Percentiles rank a stretch among this genome's conserved stretches.
Evolutionary conservation across 2,888 invertebrate species (phyloP).

Genomic region (Oasisia sp.): DNA sequence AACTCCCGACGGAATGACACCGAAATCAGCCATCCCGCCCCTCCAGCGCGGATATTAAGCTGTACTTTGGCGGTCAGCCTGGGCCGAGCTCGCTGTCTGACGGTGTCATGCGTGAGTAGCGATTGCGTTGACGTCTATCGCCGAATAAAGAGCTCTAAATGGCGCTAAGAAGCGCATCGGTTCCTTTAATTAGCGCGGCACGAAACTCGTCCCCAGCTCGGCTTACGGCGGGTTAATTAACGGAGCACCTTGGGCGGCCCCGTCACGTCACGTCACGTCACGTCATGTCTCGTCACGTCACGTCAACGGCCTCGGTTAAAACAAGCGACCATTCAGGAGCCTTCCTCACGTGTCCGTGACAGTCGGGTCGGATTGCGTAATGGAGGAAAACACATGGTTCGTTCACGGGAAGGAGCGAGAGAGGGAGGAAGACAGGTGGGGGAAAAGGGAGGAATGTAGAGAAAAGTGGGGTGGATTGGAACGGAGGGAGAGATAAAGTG

Average conservation of each 20-base stretch:
- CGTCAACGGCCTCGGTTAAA: too few species aligned
- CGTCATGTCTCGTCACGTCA: neutral
- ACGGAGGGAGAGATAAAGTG: too few species aligned
- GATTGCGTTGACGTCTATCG: neutral
- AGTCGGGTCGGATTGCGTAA: too few species aligned
- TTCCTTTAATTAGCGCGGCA: conserved; percentile 10
- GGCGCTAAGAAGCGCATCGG: conserved; percentile 13
- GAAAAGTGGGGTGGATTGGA: too few species aligned
- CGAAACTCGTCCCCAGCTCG: neutral
- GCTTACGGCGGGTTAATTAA: neutral
- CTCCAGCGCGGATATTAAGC: neutral
- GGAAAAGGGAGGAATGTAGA: too few species aligned
- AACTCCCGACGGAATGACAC: neutral
- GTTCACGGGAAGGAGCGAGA: too few species aligned
- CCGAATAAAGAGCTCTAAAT: neutral
- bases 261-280: neutral
- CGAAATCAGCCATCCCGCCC: neutral
- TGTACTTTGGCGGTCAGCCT: neutral
- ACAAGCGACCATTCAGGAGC: too few species aligned
- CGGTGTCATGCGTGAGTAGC: neutral
- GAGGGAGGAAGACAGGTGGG: too few species aligned
- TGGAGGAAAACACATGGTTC: too few species aligned
- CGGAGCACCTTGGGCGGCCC: neutral
- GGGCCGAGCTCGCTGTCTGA: neutral
- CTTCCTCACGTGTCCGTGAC: too few species aligned